Conservation (phyloP, 2,113 vertebrate genomes). For the Plecotus auritus region DNA sequence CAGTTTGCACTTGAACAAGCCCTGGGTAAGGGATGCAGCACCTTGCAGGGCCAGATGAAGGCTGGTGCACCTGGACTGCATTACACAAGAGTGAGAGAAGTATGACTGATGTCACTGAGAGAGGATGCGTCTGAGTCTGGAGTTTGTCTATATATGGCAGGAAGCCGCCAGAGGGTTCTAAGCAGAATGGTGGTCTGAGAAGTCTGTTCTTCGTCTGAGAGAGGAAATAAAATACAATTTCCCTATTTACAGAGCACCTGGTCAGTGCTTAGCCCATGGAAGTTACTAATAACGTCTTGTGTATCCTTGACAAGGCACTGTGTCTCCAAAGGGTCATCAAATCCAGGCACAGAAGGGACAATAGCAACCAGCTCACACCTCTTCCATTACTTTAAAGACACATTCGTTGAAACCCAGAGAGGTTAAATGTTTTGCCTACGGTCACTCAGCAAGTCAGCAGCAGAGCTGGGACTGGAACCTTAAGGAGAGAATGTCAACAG, state of each 20-base stretch:
- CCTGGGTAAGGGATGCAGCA: neutral
- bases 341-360: neutral
- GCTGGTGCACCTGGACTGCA: neutral
- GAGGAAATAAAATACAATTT: neutral
- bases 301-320: neutral
- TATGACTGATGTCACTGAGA: neutral
- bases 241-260: neutral
- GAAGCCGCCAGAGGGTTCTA: neutral
- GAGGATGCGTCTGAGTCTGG: neutral
- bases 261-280: neutral
- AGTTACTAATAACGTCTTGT: neutral
- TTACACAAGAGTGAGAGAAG: neutral
- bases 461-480: neutral
- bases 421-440: neutral
- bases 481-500: neutral
- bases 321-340: neutral
- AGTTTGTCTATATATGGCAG: neutral
- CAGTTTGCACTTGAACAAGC: neutral
- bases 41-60: neutral
- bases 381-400: neutral
- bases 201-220: neutral
- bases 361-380: neutral
- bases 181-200: neutral
- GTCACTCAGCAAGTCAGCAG: neutral
- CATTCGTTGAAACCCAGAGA: neutral